Evolutionary conservation across 2,113 vertebrate genomes (phyloP).

Genomic region (Alces alces): DNA sequence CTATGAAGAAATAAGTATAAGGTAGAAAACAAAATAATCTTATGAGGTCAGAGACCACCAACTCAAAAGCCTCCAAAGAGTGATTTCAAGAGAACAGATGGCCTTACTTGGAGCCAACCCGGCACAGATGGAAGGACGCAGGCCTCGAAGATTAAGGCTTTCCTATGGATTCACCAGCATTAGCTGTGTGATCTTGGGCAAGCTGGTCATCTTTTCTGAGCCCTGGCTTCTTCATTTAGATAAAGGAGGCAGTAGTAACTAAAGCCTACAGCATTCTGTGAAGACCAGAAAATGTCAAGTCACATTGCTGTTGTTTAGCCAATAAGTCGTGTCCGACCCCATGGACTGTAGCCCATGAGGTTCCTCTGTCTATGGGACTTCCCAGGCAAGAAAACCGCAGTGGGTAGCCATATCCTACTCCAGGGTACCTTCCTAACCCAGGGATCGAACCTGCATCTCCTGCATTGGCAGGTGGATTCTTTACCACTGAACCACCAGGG

Average conservation of each 20-base stretch:
- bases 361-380: not conserved
- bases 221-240: not conserved
- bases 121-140: rapidly evolving
- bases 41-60: not conserved
- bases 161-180: not conserved
- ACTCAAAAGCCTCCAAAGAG: not conserved
- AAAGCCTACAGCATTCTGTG: not conserved
- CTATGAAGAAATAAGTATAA: not conserved
- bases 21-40: not conserved
- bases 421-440: not conserved
- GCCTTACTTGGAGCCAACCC: not conserved
- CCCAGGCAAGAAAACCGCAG: not conserved
- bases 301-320: not conserved
- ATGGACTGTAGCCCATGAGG: not conserved
- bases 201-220: not conserved
- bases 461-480: not conserved
- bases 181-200: not conserved
- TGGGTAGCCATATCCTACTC: not conserved
- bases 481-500: not conserved
- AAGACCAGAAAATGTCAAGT: slow-evolving; percentile 2
- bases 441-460: not conserved
- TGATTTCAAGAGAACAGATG: not conserved
- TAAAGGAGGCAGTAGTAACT: not conserved
- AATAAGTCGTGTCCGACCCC: not conserved
- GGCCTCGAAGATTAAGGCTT: not conserved